Percentiles rank a stretch among this genome's conserved stretches.
Conservation (phyloP, 2,113 vertebrate species). For the Myodes glareolus region DNA sequence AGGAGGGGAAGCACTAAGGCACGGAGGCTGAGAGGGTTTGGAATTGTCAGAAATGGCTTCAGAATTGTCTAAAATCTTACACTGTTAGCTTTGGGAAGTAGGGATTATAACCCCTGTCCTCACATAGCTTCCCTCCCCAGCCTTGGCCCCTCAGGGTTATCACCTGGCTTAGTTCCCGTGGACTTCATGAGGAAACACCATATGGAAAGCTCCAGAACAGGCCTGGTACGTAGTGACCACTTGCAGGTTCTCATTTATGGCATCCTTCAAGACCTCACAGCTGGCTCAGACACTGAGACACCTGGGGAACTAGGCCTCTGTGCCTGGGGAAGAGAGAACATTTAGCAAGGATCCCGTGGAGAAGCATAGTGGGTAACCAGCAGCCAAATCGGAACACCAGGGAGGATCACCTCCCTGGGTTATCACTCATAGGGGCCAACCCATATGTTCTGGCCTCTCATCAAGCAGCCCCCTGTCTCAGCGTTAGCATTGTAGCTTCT, state of each 20-base stretch:
- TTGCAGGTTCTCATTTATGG: background rate
- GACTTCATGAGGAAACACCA: fast-evolving
- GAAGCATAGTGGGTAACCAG: background rate
- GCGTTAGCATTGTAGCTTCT: background rate
- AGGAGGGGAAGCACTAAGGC: too few species aligned
- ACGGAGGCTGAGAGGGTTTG: too few species aligned
- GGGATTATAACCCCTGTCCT: background rate
- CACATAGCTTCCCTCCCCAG: background rate
- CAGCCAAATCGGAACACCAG: background rate
- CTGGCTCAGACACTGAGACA: background rate
- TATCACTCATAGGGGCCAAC: background rate
- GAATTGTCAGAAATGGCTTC: too few species aligned
- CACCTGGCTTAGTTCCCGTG: background rate
- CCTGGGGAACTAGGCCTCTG: background rate
- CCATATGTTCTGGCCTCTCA: background rate
- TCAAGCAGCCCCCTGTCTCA: background rate
- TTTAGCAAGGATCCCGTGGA: background rate
- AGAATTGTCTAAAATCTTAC: too few species aligned
- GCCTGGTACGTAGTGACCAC: background rate
- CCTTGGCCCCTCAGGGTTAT: background rate
- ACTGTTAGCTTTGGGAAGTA: background rate
- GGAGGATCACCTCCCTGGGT: background rate
- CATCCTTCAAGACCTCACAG: background rate
- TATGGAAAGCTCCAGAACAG: background rate
- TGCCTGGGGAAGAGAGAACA: fast-evolving